Evolutionary conservation across 2,888 invertebrate genomes (phyloP).

Genomic region (Leptothorax acervorum): DNA sequence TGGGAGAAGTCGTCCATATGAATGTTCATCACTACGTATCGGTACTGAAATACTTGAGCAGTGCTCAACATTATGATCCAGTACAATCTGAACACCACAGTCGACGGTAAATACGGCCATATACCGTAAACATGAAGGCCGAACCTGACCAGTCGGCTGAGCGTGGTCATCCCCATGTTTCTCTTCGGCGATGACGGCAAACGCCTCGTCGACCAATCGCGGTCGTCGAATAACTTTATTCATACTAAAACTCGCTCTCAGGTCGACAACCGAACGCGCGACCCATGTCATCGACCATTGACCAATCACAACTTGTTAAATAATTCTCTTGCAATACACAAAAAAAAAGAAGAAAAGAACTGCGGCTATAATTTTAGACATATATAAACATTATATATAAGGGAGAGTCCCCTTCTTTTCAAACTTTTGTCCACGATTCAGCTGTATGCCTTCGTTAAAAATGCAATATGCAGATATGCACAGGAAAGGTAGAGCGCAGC

Average conservation of each 20-base stretch:
- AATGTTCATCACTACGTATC: conserved; percentile 34
- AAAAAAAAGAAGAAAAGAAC: neutral
- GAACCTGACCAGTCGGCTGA: conserved; percentile 40
- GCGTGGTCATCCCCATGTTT: conserved; percentile 37
- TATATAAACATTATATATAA: neutral
- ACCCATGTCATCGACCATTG: neutral
- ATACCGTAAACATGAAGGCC: conserved; percentile 45
- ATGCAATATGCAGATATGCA: too few relatives aligned
- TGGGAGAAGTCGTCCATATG: conserved; percentile 15
- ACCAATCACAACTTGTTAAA: neutral
- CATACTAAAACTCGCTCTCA: neutral
- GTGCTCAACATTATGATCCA: conserved; percentile 40
- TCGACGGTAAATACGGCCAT: conserved; percentile 50
- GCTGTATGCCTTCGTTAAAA: neutral
- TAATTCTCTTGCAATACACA: neutral
- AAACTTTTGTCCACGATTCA: neutral
- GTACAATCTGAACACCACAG: conserved; percentile 32
- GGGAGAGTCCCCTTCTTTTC: neutral
- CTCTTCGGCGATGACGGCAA: neutral
- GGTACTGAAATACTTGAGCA: conserved; percentile 53
- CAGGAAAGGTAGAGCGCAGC: neutral
- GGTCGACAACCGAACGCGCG: neutral
- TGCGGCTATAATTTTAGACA: neutral
- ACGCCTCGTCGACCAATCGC: neutral
- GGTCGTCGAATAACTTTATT: neutral